These are phyloP conservation scores for Echinarachnius parma DNA, from an alignment of 53 echinoderm and acorn worm species.

Conservation along the genomic window DNA sequence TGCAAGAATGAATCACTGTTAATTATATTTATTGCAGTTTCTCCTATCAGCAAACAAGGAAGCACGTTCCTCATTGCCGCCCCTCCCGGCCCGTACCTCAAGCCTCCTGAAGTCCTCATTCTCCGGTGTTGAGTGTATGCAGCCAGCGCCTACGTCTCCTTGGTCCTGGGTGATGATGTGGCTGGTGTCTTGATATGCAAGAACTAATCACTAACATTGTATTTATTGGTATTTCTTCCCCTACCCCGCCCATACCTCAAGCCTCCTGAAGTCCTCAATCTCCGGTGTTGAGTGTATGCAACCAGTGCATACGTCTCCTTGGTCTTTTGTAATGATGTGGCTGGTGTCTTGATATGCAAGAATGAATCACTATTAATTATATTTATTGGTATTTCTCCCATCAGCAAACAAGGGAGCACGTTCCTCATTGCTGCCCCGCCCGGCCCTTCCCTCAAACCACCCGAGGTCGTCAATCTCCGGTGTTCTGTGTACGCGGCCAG, in stretches of 20 bases:
- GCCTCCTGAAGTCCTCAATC: conserved; percentile 63
- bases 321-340: conserved; percentile 76
- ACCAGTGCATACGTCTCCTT: conserved; percentile 84
- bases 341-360: too few relatives aligned
- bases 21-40: too few relatives aligned
- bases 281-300: conserved; percentile 86
- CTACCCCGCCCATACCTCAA: conserved; percentile 80
- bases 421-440: conserved; percentile 57
- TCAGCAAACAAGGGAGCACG: conserved; percentile 52
- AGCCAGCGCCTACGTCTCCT: conserved; percentile 82
- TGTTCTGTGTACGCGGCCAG: conserved; percentile 87
- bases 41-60: conserved; percentile 58
- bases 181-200: too few relatives aligned
- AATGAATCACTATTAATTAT: too few relatives aligned
- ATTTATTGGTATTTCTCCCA: too few relatives aligned
- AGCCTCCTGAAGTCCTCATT: conserved; percentile 65
- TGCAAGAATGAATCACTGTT: too few relatives aligned
- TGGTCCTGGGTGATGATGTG: conserved; percentile 82
- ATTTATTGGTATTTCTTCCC: too few relatives aligned
- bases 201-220: too few relatives aligned
- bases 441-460: conserved; percentile 71
- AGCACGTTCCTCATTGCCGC: conserved; percentile 41
- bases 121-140: conserved; percentile 86
- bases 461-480: conserved; percentile 72
- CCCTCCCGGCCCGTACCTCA: conserved; percentile 75